Evolutionary conservation across 2,113 vertebrate species (phyloP), one percentile per base, ranked within the genome.

Genomic region (Tragelaphus strepsiceros): DNA sequence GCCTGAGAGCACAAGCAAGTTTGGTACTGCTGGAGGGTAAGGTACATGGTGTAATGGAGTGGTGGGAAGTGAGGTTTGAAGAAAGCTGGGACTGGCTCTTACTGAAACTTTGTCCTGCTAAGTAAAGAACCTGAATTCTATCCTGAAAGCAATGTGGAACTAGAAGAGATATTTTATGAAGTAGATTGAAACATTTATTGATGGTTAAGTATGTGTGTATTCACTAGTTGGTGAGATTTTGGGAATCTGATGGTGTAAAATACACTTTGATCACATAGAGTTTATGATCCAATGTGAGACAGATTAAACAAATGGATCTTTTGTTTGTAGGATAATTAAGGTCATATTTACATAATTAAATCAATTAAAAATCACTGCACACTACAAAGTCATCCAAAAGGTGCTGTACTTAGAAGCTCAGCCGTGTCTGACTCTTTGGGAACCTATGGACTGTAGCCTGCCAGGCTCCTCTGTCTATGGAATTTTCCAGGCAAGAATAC

Each of bases 71-170:
- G 67, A 94, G 67, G 17, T 81, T 53, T 62, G 88, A 90, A 92
- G 94, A 35, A 74, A 80, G 85, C 26, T 96, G 35, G 30, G 88
- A 74, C 94, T 90, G 74, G 96, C 86, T 88, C 61, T 86, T 90
- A 46, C 71, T 92, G 91, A 95, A 90, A 74, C 84, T 95, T 91
- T 90, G 10, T 95, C 87, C 32, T 82, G 87, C 67, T 91, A 84
- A 87, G 32, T 53, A 43, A 53, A 96, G 78, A 96, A 78, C 1
- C 71, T 54, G 74, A 83, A 88, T 11, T 82, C 43, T 35, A 87
- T 80, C 86, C 43, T 62, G 82, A 96, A 77, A 51, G 26, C 30
- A 84, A 53, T 39, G 28, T 74, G 43, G 94, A 93, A 78, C 6
- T 19, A 59, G 16, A 80, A 84, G 28, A 81, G 53, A 24, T n/a